Base-by-base conservation (phyloP, 2,797 vertebrate genomes). In the Chaetodon trifasciatus region DNA sequence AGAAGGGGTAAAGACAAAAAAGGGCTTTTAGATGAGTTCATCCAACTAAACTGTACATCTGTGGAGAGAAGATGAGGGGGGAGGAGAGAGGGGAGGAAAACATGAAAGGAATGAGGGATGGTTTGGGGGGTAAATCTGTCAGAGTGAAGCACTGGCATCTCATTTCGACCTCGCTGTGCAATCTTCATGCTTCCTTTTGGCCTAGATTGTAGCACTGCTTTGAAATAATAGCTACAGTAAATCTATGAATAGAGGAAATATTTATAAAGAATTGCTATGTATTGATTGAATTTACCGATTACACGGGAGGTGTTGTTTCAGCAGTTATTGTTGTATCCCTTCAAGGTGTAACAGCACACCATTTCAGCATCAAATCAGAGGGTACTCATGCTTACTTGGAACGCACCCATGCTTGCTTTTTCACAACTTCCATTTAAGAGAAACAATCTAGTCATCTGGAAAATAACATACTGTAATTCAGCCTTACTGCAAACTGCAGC, bases 11-110 rank as follows among this genome's bases (percentile, higher is more conserved):
- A 90, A 91, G 90, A 92, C 90, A 94, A 94, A 93, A 94, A 92
- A 92, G 89, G 93, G 91, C 89, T 90, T 95, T 94, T 91, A 95
- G 91, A 95, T 90, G 92, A 92, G 70, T 79, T 93, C 89, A 91
- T 91, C 89, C 91, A 86, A 88, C 93, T 93, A 94, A 92, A 90
- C 83, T 91, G 91, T 85, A 91, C 76, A 95, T 94, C 94, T 95
- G 94, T 95, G 94, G 91, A 94, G 89, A 94, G 86, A 95, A 90
- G 90, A 90, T 87, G 84, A 83, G 24, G 76, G 70, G 52, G 78
- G 71, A 68, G 65, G 49, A 72, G 78, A 71, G 67, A 35, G 8
- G 78, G 70, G 74, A 42, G 65, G 79, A 35, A 73, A 44, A 76
- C 50, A 84, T 68, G 74, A 69, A n/a, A 66, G 81, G 62, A 55